These are phyloP conservation scores for Alsophila aescularia DNA, from an alignment of 2,888 invertebrate genomes.

Conservation along the genomic window DNA sequence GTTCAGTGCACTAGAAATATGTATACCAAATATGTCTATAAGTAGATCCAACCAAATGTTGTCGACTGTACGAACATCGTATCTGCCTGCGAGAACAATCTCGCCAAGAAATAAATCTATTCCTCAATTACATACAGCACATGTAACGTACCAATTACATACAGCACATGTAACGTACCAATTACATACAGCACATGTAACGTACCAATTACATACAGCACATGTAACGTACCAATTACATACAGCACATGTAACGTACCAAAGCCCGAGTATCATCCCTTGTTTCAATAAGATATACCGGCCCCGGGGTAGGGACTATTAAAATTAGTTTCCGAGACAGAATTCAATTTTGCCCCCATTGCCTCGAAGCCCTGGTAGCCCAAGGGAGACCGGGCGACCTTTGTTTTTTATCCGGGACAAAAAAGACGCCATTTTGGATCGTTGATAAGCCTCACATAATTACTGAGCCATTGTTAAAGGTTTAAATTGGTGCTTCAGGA, in stretches of 20 bases:
- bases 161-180: no score
- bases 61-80: not conserved
- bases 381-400: conserved; percentile 4
- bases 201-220: no score
- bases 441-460: conserved; percentile 33
- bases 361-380: not conserved
- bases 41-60: no score
- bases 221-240: no score
- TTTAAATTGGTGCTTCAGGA: conserved; percentile 6
- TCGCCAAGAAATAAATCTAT: conserved; percentile 2
- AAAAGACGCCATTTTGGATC: conserved; percentile 24
- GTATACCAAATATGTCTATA: no score
- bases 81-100: not conserved
- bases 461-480: conserved; percentile 21
- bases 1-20: no score
- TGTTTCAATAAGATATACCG: conserved; percentile 41
- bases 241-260: not conserved
- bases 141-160: no score
- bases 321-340: conserved; percentile 63
- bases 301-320: conserved; percentile 47
- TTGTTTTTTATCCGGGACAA: conserved; percentile 19
- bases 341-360: conserved; percentile 55
- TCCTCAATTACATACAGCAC: no score
- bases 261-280: conserved; percentile 8
- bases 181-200: no score